These are phyloP conservation scores for Drosophila anomalata DNA, from an alignment of 2,888 invertebrate species.

Conservation along the genomic window DNA sequence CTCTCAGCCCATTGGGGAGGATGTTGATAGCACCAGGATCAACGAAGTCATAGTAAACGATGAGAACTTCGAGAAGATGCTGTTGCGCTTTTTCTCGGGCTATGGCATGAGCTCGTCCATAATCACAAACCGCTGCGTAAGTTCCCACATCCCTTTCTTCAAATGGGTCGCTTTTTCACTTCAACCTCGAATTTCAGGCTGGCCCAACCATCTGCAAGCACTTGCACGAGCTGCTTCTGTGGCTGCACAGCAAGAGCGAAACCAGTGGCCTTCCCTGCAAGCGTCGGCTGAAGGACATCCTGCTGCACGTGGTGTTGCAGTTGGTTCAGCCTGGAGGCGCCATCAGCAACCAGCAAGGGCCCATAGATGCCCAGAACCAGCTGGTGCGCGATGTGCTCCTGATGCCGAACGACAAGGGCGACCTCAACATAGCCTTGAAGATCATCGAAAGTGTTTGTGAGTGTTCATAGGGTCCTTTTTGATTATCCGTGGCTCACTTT, in stretches of 20 bases:
- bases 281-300: conserved; percentile 85
- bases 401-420: conserved; percentile 87
- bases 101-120: conserved; percentile 85
- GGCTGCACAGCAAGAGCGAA: conserved; percentile 88
- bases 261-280: conserved; percentile 86
- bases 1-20: conserved; percentile 84
- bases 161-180: not conserved
- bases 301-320: conserved; percentile 89
- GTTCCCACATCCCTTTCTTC: conserved; percentile 18
- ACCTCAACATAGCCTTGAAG: conserved; percentile 89
- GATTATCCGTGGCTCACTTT: not conserved
- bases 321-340: conserved; percentile 89
- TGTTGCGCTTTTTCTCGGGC: conserved; percentile 87
- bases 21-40: conserved; percentile 82
- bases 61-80: conserved; percentile 87
- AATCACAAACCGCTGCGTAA: conserved; percentile 83
- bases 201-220: conserved; percentile 91
- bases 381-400: conserved; percentile 88
- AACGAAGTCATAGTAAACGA: conserved; percentile 87
- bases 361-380: conserved; percentile 90
- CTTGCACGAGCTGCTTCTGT: conserved; percentile 88
- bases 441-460: conserved; percentile 90
- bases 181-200: conserved; percentile 85
- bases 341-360: conserved; percentile 87
- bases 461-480: conserved; percentile 52